These are phyloP conservation scores for Ferrisia virgata DNA, from an alignment of 2,888 invertebrate genomes.

Conservation along the genomic window DNA sequence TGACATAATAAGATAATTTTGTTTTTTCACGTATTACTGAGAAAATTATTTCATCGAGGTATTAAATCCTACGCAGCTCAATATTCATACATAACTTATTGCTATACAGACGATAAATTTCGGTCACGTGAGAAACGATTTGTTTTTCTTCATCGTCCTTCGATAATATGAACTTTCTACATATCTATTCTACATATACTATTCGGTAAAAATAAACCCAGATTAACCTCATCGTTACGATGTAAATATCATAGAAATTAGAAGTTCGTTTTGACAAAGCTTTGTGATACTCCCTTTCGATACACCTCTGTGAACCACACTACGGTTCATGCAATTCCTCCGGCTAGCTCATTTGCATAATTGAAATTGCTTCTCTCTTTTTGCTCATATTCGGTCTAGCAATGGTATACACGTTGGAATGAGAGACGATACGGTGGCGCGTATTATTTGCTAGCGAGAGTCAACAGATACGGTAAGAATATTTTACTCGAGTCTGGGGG, in stretches of 20 bases:
- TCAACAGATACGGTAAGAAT: slow-evolving; percentile 3
- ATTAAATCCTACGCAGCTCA: background rate
- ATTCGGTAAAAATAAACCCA: background rate
- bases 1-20: background rate
- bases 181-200: background rate
- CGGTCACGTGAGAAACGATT: background rate
- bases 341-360: slow-evolving; percentile 48
- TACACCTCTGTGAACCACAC: background rate
- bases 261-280: slow-evolving; percentile 37
- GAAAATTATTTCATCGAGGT: background rate
- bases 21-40: background rate
- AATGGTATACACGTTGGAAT: slow-evolving; percentile 2
- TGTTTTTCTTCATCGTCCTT: background rate
- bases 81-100: background rate
- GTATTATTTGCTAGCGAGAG: slow-evolving; percentile 5
- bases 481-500: background rate
- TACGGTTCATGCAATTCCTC: slow-evolving; percentile 29
- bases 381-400: slow-evolving; percentile 26
- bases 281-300: slow-evolving; percentile 8
- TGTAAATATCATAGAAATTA: slow-evolving; percentile 36
- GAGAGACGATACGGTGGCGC: background rate
- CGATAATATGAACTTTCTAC: background rate
- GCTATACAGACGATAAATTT: background rate
- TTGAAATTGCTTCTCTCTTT: slow-evolving; percentile 48
- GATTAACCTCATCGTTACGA: slow-evolving; percentile 10